A percentile compares a stretch with the other conserved stretches of the same genome.
Evolutionary conservation across 2,113 vertebrate genomes (phyloP).

Genomic region (Brienomyrus longianalis): DNA sequence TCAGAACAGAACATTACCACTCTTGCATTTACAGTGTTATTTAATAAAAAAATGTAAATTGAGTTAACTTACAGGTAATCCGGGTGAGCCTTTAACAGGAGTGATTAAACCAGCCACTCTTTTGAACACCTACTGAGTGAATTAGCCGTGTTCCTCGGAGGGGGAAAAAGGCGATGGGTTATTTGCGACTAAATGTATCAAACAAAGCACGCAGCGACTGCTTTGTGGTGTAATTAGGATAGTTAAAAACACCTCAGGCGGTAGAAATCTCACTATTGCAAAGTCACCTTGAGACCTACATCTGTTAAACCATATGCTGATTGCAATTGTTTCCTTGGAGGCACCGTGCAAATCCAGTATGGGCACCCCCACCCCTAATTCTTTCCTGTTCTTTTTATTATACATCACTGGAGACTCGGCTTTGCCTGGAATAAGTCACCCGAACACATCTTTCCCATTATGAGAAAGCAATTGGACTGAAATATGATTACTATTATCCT

Average conservation of each 20-base stretch:
- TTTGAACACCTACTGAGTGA: not conserved
- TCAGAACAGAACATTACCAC: not conserved
- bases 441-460: conserved; percentile 18
- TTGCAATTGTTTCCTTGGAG: conserved; percentile 23
- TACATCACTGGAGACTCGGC: not conserved
- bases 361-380: not conserved
- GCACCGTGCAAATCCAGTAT: not conserved
- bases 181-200: conserved; percentile 22
- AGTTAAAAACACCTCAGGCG: conserved; percentile 27
- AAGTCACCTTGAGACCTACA: conserved; percentile 39
- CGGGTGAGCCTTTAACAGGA: not conserved
- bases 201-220: conserved; percentile 6
- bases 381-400: conserved; percentile 12
- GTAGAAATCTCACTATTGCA: conserved; percentile 29
- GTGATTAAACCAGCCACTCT: not conserved
- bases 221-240: conserved; percentile 31
- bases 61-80: not conserved
- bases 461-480: conserved; percentile 24
- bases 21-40: not conserved
- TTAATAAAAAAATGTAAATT: not conserved
- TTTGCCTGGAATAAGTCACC: conserved; percentile 25
- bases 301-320: conserved; percentile 40
- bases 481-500: conserved; percentile 36
- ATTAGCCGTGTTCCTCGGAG: not conserved
- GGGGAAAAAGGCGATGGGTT: not conserved